phyloP scores from a whole-genome alignment of 2,113 vertebrate genomes.

The Anser brachyrhynchus region DNA sequence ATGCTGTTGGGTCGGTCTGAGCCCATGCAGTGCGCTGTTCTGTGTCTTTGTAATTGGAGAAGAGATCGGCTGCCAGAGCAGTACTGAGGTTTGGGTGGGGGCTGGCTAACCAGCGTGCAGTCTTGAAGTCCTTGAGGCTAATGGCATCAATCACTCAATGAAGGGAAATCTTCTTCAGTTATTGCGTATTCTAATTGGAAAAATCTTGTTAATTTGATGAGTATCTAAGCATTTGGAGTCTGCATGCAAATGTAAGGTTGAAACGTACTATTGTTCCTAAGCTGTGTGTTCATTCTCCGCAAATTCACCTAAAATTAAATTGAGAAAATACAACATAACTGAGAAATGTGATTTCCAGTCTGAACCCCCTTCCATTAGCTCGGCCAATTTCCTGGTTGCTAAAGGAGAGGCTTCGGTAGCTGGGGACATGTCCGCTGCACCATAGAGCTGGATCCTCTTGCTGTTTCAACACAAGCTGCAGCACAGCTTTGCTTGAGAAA shows the following conservation, averaged over 20 bases:
- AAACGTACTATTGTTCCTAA: not conserved
- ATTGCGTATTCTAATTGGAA: not conserved
- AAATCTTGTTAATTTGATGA: not conserved
- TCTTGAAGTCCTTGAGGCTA: not conserved
- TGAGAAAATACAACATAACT: not conserved
- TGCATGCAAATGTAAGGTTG: not conserved
- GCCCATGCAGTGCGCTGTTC: not conserved
- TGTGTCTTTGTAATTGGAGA: not conserved
- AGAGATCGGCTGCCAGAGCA: not conserved
- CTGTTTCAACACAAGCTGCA: not conserved
- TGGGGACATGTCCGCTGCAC: accelerated
- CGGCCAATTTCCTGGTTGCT: not conserved
- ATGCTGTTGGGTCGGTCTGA: not conserved
- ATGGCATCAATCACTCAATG: not conserved
- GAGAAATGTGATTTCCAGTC: slow-evolving; percentile 7
- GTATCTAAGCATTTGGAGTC: not conserved
- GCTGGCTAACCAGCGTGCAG: not conserved
- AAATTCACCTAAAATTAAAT: not conserved
- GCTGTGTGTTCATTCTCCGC: not conserved
- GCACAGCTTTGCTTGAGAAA: not conserved
- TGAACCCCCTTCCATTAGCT: not conserved
- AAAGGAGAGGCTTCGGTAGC: not conserved
- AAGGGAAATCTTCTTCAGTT: slow-evolving; percentile 1
- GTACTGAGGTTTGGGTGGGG: not conserved
- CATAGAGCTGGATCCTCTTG: accelerated